Percentiles rank a stretch among this genome's conserved stretches.
These are phyloP conservation scores for Chelidonichthys spinosus DNA, from an alignment of 2,797 vertebrate genomes.

Conservation along the genomic window DNA sequence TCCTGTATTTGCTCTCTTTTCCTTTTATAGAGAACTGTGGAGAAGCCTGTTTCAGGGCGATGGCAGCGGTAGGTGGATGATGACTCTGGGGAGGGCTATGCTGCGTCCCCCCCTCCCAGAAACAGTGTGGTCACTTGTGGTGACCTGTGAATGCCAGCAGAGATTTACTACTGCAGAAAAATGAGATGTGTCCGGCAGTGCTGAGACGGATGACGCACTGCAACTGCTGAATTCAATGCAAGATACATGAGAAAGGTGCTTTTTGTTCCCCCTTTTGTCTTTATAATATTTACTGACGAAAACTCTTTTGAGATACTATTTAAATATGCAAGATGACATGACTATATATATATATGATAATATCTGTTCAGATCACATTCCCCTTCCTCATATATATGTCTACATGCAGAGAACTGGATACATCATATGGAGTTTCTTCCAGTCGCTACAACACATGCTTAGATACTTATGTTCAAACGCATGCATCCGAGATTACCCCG, in stretches of 20 bases:
- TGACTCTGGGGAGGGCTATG: not conserved
- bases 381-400: not conserved
- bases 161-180: conserved; percentile 26
- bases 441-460: conserved; percentile 34
- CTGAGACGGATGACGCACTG: conserved; percentile 10
- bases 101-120: not conserved
- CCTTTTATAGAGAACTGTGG: not conserved
- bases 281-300: too few species aligned
- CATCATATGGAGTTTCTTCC: conserved; percentile 16
- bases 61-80: conserved; percentile 22
- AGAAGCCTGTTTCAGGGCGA: conserved; percentile 28
- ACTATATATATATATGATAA: not conserved
- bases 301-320: conserved; percentile 2
- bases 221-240: not conserved
- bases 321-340: not conserved
- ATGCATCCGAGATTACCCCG: conserved; percentile 70
- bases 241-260: not conserved
- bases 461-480: conserved; percentile 58
- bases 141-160: conserved; percentile 35
- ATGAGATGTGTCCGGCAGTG: conserved; percentile 3
- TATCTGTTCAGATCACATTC: not conserved
- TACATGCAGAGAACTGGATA: conserved; percentile 9
- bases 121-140: conserved; percentile 24
- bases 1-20: conserved; percentile 12
- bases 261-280: too few species aligned